Base-by-base conservation (phyloP, 2,113 vertebrate species). In the Clarias batrachus region DNA sequence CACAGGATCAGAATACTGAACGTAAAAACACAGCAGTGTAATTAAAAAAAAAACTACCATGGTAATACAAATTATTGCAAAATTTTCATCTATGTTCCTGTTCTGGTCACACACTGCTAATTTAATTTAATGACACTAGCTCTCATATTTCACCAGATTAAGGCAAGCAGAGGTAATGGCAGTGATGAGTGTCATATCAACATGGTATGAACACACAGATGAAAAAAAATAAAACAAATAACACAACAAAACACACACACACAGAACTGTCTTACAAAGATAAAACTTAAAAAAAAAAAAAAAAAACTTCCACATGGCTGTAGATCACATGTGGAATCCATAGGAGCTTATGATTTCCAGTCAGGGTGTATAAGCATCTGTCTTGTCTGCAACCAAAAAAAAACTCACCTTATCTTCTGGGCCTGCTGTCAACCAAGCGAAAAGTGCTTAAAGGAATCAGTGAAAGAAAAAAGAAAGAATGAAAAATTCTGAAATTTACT, bases 321-420 rank as follows among this genome's bases (percentile, higher is more conserved):
- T 87, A 81, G 86, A 74, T 87, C 70, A 76, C 60, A 82, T 77
- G 85, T 25, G 80, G 86, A 74, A 66, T 37, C 81, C 59, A 83
- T 57, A 57, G 14, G 37, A 82, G 80, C 80, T 82, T 87, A 87
- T 87, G 60, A 87, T 71, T 13, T 82, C 41, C 86, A 83, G 80
- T 87, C 86, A 82, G 27, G 57, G 41, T 82, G 71, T 16, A 82
- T 87, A 73, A 83, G 48, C 80, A 77, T 76, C 57, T 87, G 80
- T 37, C 60, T 52, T 66, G 48, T 87, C 60, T 56, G 68, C 0
- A 87, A 65, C 60, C 79, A 76, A 63, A 63, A 68, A 59, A 19
- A 74, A 41, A 6, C 70, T 77, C 80, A 76, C 33, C 80, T 66
- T 74, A 48, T 66, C 86, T 56, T 83, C 57, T 76, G 86, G 57